These are phyloP conservation scores for Xestoiulus laeticollis DNA, from an alignment of 2,888 invertebrate genomes.

Conservation along the genomic window DNA sequence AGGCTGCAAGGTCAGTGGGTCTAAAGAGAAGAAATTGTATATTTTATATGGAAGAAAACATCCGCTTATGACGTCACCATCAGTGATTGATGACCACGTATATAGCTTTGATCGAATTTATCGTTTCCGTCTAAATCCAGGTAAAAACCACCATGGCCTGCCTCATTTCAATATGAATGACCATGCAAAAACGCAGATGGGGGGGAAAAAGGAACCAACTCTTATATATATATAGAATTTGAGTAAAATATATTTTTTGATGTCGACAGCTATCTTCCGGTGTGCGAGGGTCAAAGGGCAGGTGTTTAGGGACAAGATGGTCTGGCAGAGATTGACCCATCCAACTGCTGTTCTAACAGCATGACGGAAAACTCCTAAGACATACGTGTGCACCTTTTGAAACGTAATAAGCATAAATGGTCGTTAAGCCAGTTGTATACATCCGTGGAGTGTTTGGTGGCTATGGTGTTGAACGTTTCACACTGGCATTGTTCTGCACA, in stretches of 20 bases:
- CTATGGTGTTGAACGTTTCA: slow-evolving; percentile 15
- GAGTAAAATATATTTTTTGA: neutral
- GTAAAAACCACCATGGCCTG: neutral
- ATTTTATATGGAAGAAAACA: too few species aligned
- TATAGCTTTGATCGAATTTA: neutral
- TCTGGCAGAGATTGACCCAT: neutral
- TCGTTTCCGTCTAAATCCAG: neutral
- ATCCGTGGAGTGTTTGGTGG: neutral
- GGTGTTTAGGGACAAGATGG: neutral
- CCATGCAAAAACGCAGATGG: neutral
- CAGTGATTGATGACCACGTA: neutral
- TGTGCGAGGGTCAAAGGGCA: neutral
- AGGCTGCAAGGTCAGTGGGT: neutral
- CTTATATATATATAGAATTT: neutral
- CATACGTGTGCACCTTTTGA: neutral
- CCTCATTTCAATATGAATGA: slow-evolving; percentile 22
- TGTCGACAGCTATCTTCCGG: neutral
- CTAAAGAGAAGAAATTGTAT: too few species aligned
- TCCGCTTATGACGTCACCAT: neutral
- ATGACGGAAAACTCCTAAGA: neutral
- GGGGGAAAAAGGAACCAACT: neutral
- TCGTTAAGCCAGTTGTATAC: neutral
- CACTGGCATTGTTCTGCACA: slow-evolving; percentile 12
- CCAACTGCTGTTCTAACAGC: neutral
- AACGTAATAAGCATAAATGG: neutral